These are phyloP conservation scores for Mergus octosetaceus DNA, from an alignment of 2,797 vertebrate species.

Conservation along the genomic window DNA sequence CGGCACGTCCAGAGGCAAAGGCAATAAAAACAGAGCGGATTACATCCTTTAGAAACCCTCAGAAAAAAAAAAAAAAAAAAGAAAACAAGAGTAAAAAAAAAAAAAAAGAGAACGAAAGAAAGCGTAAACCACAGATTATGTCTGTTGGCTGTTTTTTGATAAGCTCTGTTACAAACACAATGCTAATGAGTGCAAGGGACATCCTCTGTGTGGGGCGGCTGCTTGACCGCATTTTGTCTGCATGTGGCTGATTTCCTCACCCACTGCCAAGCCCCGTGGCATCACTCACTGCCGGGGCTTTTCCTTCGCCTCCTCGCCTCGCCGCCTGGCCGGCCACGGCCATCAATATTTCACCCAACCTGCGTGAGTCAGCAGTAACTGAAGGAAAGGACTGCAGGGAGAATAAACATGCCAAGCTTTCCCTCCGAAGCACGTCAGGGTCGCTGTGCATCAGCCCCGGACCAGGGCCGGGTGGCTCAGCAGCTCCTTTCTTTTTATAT, in stretches of 20 bases:
- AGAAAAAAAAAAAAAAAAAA: neutral
- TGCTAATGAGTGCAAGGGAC: slow-evolving; percentile 67
- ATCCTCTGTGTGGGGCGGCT: slow-evolving; percentile 64
- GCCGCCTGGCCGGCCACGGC: neutral
- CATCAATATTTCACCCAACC: slow-evolving; percentile 48
- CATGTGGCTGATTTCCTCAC: slow-evolving; percentile 69
- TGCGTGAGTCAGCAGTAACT: slow-evolving; percentile 68
- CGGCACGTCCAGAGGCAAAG: slow-evolving; percentile 57
- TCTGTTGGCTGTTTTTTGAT: slow-evolving; percentile 75
- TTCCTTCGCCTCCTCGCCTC: slow-evolving; percentile 50
- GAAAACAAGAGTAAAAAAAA: neutral
- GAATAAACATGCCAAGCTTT: slow-evolving; percentile 51
- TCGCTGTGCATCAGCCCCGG: neutral
- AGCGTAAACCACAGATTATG: slow-evolving; percentile 68
- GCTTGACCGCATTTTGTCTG: slow-evolving; percentile 65
- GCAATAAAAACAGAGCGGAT: slow-evolving; percentile 70
- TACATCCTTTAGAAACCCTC: slow-evolving; percentile 59
- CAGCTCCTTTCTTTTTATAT: slow-evolving; percentile 19
- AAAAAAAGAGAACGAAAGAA: slow-evolving; percentile 5
- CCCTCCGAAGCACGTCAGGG: neutral
- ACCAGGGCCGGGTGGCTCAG: neutral
- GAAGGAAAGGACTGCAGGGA: slow-evolving; percentile 36
- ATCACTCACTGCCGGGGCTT: slow-evolving; percentile 56
- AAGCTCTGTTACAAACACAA: slow-evolving; percentile 67
- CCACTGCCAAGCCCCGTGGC: slow-evolving; percentile 69